phyloP scores from a whole-genome alignment of 2,888 invertebrate species.

The Lapara coniferarum region DNA sequence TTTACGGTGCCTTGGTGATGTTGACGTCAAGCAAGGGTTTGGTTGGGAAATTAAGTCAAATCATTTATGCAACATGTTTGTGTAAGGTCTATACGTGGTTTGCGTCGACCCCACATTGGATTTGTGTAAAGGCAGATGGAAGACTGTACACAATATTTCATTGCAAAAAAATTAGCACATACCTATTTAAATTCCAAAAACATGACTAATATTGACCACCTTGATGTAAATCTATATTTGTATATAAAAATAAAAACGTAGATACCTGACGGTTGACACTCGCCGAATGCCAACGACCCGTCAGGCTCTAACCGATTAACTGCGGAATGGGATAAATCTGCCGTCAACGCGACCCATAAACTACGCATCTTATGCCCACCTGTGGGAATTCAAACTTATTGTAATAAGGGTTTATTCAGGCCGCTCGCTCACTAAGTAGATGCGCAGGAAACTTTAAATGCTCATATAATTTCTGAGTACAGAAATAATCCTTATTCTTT shows the following conservation, averaged over 20 bases:
- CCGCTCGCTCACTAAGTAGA: background rate
- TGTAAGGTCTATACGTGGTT: too few relatives aligned
- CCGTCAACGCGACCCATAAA: constrained; percentile 27
- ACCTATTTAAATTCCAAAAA: too few relatives aligned
- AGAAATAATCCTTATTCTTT: too few relatives aligned
- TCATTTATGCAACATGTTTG: too few relatives aligned
- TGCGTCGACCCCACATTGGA: too few relatives aligned
- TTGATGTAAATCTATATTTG: background rate
- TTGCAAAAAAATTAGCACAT: too few relatives aligned
- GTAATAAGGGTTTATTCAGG: constrained; percentile 8
- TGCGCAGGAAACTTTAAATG: background rate
- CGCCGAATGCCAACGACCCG: constrained; percentile 11
- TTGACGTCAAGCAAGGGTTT: too few relatives aligned
- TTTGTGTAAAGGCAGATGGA: too few relatives aligned
- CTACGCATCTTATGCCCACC: constrained; percentile 27
- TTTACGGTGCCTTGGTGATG: too few relatives aligned
- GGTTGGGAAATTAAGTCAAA: too few relatives aligned
- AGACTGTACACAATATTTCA: too few relatives aligned
- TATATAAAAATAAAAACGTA: background rate
- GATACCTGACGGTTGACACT: background rate
- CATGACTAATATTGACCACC: too few relatives aligned
- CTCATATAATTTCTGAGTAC: background rate
- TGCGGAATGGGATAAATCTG: constrained; percentile 6
- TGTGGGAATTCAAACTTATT: constrained; percentile 28
- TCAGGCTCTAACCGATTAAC: constrained; percentile 1